Conservation (phyloP, 2,113 vertebrate species). For the Brienomyrus brachyistius region DNA sequence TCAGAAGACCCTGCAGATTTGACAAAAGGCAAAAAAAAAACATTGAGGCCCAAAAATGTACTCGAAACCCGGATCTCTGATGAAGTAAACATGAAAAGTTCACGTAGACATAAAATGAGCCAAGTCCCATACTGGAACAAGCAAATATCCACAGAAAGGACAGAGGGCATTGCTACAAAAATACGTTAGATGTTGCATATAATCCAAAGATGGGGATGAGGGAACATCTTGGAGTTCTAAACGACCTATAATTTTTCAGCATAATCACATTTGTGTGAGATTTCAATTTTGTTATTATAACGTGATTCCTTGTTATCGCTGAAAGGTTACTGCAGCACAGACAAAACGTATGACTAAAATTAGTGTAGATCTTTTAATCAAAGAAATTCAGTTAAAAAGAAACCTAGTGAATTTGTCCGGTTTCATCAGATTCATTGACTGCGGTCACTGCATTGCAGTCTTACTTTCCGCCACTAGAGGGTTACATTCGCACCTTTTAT, state of each 20-base stretch:
- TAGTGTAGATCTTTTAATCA: background rate
- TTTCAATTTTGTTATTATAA: background rate
- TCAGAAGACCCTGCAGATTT: background rate
- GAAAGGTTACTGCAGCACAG: background rate
- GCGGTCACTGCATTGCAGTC: constrained; percentile 8
- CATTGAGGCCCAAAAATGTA: background rate
- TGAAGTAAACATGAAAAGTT: background rate
- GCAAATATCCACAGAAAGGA: background rate
- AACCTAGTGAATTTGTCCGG: background rate
- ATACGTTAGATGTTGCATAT: background rate
- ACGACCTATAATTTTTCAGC: background rate
- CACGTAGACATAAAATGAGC: background rate
- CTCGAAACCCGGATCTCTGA: background rate
- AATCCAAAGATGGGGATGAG: background rate
- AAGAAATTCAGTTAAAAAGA: background rate
- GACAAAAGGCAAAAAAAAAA: background rate
- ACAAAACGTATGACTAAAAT: background rate
- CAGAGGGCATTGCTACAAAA: background rate
- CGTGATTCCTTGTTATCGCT: background rate
- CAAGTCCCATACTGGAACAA: background rate
- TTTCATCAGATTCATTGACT: background rate
- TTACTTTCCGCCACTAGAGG: background rate
- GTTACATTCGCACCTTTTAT: background rate
- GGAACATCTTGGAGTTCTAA: background rate
- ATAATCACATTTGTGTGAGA: background rate